These are phyloP conservation scores for Dromococcyx pavoninus DNA, from an alignment of 2,797 vertebrate genomes.

Conservation along the genomic window DNA sequence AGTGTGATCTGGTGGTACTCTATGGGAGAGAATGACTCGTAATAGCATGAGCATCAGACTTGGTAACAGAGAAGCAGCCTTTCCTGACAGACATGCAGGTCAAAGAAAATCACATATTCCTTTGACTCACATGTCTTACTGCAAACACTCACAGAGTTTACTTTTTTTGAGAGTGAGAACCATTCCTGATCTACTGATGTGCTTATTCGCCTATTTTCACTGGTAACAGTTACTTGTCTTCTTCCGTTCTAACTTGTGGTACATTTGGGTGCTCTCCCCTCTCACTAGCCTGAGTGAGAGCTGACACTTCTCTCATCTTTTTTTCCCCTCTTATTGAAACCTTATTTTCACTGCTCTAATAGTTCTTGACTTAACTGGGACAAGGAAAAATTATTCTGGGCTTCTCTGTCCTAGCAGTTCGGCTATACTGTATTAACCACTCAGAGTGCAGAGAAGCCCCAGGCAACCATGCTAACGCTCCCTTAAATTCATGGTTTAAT, in stretches of 20 bases:
- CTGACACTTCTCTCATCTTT: slow-evolving; percentile 11
- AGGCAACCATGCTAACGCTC: slow-evolving; percentile 8
- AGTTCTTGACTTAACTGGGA: slow-evolving; percentile 71
- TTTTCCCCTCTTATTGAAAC: slow-evolving; percentile 7
- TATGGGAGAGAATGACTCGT: background rate
- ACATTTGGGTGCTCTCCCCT: background rate
- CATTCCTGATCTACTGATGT: background rate
- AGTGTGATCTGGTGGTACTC: fast-evolving
- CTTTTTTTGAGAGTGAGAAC: background rate
- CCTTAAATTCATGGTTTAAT: slow-evolving; percentile 1
- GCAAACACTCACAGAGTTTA: background rate
- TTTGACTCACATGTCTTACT: background rate
- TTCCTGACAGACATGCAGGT: background rate
- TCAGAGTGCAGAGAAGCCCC: slow-evolving; percentile 22
- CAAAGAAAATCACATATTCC: background rate
- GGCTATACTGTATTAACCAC: slow-evolving; percentile 33
- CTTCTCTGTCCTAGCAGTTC: slow-evolving; percentile 44
- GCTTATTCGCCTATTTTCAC: background rate
- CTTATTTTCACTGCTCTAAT: slow-evolving; percentile 60
- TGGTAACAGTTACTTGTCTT: background rate
- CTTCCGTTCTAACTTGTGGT: background rate
- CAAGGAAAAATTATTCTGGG: slow-evolving; percentile 66
- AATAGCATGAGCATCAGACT: background rate
- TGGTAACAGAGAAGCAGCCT: background rate
- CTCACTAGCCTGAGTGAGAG: background rate